A percentile compares a stretch with the other conserved stretches of the same genome.
phyloP scores from a whole-genome alignment of 2,888 invertebrate species.

The Lagria hirta region DNA sequence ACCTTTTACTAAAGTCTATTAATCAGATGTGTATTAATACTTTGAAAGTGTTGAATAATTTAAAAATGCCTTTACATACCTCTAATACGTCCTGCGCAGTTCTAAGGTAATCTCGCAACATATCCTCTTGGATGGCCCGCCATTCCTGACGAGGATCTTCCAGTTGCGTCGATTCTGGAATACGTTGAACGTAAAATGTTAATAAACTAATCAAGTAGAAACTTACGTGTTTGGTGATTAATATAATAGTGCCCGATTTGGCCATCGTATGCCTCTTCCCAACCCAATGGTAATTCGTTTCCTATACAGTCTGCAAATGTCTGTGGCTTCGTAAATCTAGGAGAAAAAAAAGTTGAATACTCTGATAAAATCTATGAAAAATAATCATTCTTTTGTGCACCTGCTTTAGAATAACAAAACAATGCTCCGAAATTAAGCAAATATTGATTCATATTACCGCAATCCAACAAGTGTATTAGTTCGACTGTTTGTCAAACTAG shows the following conservation, averaged over 20 bases:
- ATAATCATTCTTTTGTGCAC: too few species aligned
- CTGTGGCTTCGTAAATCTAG: conserved; percentile 96
- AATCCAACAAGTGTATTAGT: too few species aligned
- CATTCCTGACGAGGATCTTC: conserved; percentile 97
- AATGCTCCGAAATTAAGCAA: too few species aligned
- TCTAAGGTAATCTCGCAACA: conserved; percentile 94
- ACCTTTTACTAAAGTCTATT: too few species aligned
- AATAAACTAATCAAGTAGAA: conserved; percentile 17
- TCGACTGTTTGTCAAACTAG: too few species aligned
- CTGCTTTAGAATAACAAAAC: too few species aligned
- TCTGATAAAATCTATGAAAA: not conserved
- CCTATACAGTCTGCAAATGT: conserved; percentile 97
- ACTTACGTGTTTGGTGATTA: conserved; percentile 95
- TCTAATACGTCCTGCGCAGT: conserved; percentile 94
- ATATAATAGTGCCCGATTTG: conserved; percentile 95
- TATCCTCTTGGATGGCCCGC: conserved; percentile 93
- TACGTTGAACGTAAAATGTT: conserved; percentile 25
- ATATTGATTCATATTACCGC: too few species aligned
- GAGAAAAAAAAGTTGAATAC: not conserved
- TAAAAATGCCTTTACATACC: conserved; percentile 55
- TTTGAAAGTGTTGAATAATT: too few species aligned
- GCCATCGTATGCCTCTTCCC: conserved; percentile 95
- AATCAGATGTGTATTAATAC: too few species aligned
- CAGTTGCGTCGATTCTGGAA: conserved; percentile 88
- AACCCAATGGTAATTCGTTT: conserved; percentile 94